Base-by-base conservation (phyloP, 2,888 invertebrate species). In the Celastrina argiolus region DNA sequence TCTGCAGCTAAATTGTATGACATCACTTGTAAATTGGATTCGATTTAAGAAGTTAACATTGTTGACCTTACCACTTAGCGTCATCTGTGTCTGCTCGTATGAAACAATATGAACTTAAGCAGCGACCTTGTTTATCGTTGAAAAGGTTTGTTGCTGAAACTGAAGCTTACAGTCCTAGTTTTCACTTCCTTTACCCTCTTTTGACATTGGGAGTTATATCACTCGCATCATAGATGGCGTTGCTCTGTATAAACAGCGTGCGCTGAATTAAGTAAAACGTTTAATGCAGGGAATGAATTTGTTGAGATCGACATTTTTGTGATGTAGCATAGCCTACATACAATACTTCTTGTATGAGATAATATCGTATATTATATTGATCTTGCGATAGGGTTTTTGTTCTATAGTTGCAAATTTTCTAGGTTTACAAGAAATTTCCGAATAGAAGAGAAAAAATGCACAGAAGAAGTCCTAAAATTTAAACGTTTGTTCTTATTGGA, bases 1-100 rank as follows among this genome's bases (percentile, higher is more conserved):
- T 61, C 34, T 61, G 61, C 36, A 61, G 61, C 61, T 61, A 61
- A 61, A 61, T 61, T 61, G 61, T 61, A 61, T 61, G 61, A 61
- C 61, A 61, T 61, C 61, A 61, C 39, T 61, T 8, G 36, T 61
- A 59, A 61, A 61, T 34, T 61, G 61, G 61, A 61, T 61, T 61
- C 61, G 39, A 61, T 61, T 61, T 61, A 14, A 36, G 22, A 36
- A 61, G 61, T 61, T 61, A 61, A 61, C 61, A 22, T 12, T 36
- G 61, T 61, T 61, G 61, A 61, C 61, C 61, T 36, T 18, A 39
- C 61, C 61, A 61, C 61, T 61, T 61, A 61, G 61, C 61, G 61
- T 61, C 61, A 61, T 61, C 61, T 61, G 61, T 36, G 61, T 14
- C 39, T 61, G 39, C 14, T 22, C 18, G 14, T 36, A 26, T 51